Base-by-base conservation (phyloP, 1,140 invertebrate species). In the Goniozus legneri region DNA sequence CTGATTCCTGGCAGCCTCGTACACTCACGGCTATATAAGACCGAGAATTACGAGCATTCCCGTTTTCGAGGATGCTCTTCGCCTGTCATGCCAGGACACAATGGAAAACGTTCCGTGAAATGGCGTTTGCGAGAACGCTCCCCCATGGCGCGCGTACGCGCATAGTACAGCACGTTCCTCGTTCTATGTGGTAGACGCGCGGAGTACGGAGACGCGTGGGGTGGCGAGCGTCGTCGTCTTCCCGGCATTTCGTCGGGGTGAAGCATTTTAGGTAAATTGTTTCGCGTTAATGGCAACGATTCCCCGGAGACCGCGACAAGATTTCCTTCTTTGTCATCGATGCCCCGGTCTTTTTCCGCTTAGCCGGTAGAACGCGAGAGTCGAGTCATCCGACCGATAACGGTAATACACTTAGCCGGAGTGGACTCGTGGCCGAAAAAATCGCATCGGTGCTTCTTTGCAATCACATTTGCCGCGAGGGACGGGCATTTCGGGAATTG, bases 211-310 rank as follows among this genome's bases (percentile, higher is more conserved):
- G 27, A 41, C 42, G 36, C 40, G 50, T 48, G 54, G 51, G 52
- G 44, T 57, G 36, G 39, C 42, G 27, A 36, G 32, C 44, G 41
- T 44, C 50, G 33, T 32, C 32, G 42, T n/a, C n/a, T n/a, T n/a
- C n/a, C n/a, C 46, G 38, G 56, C 53, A 52, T 57, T 58, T 60
- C 50, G 43, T 42, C 43, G 42, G 30, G 36, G 38, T 21, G 21
- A 16, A 44, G 47, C 56, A 54, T 65, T 66, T 67, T 64, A 60
- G 44, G 58, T 49, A 64, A 60, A 68, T 68, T 68, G 61, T 67
- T 62, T 50, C 35, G 32, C 40, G 60, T 50, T 64, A 52, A 62
- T 56, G 46, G n/a, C 35, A 14, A 7, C 6, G 8, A 10, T 27
- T 27, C 24, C 24, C 24, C 10, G 4, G 24, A 27, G 24, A 27